phyloP scores from a whole-genome alignment of 1,140 invertebrate genomes.

The Listronotus bonariensis region DNA sequence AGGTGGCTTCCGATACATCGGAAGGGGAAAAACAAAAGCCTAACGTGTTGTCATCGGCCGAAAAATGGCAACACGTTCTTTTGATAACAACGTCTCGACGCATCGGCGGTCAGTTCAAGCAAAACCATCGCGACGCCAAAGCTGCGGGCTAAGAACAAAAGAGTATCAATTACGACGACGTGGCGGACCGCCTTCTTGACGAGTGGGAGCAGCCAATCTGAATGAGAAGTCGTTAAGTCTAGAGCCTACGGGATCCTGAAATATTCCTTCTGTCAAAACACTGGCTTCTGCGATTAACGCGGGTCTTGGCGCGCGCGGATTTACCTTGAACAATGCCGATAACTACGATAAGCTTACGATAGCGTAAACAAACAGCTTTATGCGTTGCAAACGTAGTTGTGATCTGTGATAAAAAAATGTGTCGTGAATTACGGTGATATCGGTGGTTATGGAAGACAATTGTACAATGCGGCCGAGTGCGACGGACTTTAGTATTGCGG shows the following conservation, averaged over 20 bases:
- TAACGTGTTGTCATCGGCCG: slow-evolving; percentile 50
- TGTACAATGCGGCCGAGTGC: slow-evolving; percentile 69
- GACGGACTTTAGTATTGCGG: slow-evolving; percentile 87
- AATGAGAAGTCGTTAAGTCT: slow-evolving; percentile 53
- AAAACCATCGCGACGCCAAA: slow-evolving; percentile 39
- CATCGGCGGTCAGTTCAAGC: slow-evolving; percentile 48
- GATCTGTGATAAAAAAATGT: slow-evolving; percentile 27
- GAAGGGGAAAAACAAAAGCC: slow-evolving; percentile 46
- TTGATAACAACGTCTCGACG: slow-evolving; percentile 49
- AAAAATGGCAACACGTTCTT: slow-evolving; percentile 53
- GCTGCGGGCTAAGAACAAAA: slow-evolving; percentile 30
- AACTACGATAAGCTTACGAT: slow-evolving; percentile 6
- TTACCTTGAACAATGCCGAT: slow-evolving; percentile 4
- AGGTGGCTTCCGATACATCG: slow-evolving; percentile 40
- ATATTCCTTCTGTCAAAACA: slow-evolving; percentile 57
- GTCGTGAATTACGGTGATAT: slow-evolving; percentile 37
- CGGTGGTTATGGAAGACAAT: slow-evolving; percentile 59
- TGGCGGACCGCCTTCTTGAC: slow-evolving; percentile 48
- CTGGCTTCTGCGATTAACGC: slow-evolving; percentile 47
- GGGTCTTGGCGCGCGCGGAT: slow-evolving; percentile 16
- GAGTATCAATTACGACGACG: slow-evolving; percentile 43
- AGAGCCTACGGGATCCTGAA: slow-evolving; percentile 51
- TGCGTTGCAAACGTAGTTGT: slow-evolving; percentile 15
- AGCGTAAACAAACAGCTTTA: slow-evolving; percentile 11
- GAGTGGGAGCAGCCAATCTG: slow-evolving; percentile 56